Evolutionary conservation across 2,797 vertebrate genomes (phyloP), one percentile per base, ranked within the genome.

Genomic region (Pterois miles): DNA sequence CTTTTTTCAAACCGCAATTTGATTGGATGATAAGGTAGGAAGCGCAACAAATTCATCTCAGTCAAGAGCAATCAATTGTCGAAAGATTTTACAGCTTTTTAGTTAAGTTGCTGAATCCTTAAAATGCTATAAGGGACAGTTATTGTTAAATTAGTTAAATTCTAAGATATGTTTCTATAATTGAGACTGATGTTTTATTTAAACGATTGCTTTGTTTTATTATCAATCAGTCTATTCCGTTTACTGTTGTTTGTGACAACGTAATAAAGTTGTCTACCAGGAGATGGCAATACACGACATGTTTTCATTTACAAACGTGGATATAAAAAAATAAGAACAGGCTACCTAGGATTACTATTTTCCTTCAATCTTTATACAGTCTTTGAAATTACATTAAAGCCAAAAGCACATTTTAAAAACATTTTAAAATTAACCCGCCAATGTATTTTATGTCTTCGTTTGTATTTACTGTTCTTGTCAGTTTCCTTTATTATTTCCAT

Each of bases 1-100:
- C 1, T 3, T 16, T 48, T 6, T 2, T 3, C n/a, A 1, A 25
- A 7, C 6, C 12, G n/a, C 4, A 4, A 65, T 80, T 8, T 86
- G 74, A 93, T 94, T 94, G 93, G 94, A 33, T 82, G 22, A 1
- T 4, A 13, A n/a, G 29, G 2, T 5, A 57, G 77, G 74, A 85
- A 75, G 78, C 58, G 4, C 0, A 36, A 23, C 14, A 12, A 0
- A 8, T 29, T 29, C 3, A 0, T 54, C 6, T 31, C 62, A 93
- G 90, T 40, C 83, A 43, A 64, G 27, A 85, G 0, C 18, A 91
- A 77, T 87, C 80, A 65, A 90, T 1, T 2, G 0, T 25, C 63
- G 80, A 85, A 14, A 33, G 23, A 1, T 10, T 12, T 23, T 10
- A n/a, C n/a, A n/a, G n/a, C n/a, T n/a, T 48, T 48, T 48, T n/a